Evolutionary conservation across 2,797 vertebrate genomes (phyloP).

Genomic region (Scolopax rusticola): DNA sequence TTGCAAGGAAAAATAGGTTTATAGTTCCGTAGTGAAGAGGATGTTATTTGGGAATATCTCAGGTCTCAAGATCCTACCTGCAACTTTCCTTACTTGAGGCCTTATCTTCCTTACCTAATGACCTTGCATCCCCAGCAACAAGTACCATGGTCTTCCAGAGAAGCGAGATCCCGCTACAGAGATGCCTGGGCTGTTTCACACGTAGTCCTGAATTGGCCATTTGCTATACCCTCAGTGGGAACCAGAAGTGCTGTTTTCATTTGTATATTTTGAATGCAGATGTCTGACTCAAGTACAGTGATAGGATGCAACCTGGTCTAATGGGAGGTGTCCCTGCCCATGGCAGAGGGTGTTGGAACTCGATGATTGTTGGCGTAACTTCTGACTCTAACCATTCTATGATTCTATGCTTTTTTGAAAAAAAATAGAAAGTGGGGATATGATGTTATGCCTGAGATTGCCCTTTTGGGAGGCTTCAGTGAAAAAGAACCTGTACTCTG

Average conservation of each 20-base stretch:
- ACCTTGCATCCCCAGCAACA: background rate
- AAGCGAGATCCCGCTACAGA: background rate
- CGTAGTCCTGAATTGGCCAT: background rate
- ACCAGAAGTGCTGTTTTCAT: background rate
- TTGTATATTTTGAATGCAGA: background rate
- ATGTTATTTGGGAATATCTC: background rate
- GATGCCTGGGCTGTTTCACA: background rate
- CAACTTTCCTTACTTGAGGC: background rate
- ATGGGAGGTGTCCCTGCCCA: too few relatives aligned
- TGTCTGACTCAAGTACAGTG: background rate
- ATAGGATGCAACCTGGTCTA: too few relatives aligned
- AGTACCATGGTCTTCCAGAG: background rate
- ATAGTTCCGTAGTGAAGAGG: background rate
- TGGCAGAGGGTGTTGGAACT: too few relatives aligned
- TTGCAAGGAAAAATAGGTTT: fast-evolving
- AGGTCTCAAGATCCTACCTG: background rate
- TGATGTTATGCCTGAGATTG: background rate
- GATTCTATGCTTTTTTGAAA: background rate
- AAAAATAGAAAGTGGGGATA: background rate
- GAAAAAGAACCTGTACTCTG: background rate
- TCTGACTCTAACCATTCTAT: too few relatives aligned
- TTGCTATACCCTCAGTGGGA: background rate
- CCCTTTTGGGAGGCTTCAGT: background rate
- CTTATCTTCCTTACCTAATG: background rate
- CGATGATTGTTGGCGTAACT: too few relatives aligned